Evolutionary conservation across 2,888 invertebrate genomes (phyloP), one percentile per base, ranked within the genome.

Genomic region (Tenthredo notha): DNA sequence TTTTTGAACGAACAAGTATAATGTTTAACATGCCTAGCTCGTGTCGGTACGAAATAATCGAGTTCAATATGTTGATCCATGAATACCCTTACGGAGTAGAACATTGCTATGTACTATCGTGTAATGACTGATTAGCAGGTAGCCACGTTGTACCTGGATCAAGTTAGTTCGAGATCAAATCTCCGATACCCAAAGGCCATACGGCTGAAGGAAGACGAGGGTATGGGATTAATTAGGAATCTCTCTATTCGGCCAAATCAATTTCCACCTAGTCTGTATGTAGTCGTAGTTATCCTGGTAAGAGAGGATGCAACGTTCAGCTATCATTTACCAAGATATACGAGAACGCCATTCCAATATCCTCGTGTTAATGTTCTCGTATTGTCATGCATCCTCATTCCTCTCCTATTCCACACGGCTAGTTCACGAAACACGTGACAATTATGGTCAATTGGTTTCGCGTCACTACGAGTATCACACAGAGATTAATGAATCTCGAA

Each of bases 241-340:
- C 84, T 61, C 84, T 75, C 29, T 43, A 67, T 80, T 65, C 21
- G 85, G 15, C 25, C 80, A 58, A 82, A 80, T 85, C 85, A 85
- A 85, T 85, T 85, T 43, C 80, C 85, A 61, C 65, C 80, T n/a
- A 70, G 54, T 43, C 21, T n/a, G 21, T 29, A 40, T n/a, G 18
- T 21, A 29, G 25, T 65, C 54, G n/a, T 40, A 85, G 40, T 80
- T 58, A 80, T 50, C 85, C 85, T 25, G 74, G 25, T 74, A 58
- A 84, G 84, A 84, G 74, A 87, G 88, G 86, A 87, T 88, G 86
- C 87, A 84, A 74, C 50, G 50, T 77, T 65, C 78, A 82, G 84
- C 88, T 86, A 88, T 89, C 87, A 88, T 87, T 89, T 87, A 89
- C 87, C 84, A 87, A 89, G 88, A 88, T 87, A 86, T 85, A 87